Percentiles rank a stretch among this genome's conserved stretches.
These are phyloP conservation scores for Oncorhynchus tshawytscha DNA, from an alignment of 2,113 vertebrate species.

Conservation along the genomic window DNA sequence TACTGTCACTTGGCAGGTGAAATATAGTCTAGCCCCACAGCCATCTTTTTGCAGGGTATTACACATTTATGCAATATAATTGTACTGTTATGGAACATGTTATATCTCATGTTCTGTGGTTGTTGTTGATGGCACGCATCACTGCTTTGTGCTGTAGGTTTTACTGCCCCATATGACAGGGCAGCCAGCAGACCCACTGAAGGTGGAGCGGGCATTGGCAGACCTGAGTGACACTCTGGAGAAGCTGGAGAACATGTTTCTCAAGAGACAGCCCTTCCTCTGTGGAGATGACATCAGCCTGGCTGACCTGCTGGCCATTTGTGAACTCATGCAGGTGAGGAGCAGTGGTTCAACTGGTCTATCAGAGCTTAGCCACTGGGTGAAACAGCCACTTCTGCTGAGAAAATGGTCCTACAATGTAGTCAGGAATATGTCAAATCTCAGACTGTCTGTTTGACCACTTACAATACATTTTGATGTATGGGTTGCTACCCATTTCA, in stretches of 20 bases:
- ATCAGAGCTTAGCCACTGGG: too few relatives aligned
- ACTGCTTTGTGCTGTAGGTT: slow-evolving; percentile 47
- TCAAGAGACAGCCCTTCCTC: slow-evolving; percentile 68
- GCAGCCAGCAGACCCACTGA: slow-evolving; percentile 34
- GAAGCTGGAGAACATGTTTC: slow-evolving; percentile 71
- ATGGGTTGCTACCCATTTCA: too few relatives aligned
- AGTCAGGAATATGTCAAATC: too few relatives aligned
- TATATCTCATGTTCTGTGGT: background rate
- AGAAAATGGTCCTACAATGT: too few relatives aligned
- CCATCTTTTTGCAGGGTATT: background rate
- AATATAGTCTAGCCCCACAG: background rate
- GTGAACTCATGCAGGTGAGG: slow-evolving; percentile 74
- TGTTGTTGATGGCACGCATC: background rate
- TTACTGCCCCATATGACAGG: slow-evolving; percentile 48
- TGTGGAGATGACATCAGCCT: slow-evolving; percentile 74
- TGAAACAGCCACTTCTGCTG: too few relatives aligned
- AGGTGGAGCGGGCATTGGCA: slow-evolving; percentile 51
- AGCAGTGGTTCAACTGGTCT: too few relatives aligned
- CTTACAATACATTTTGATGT: too few relatives aligned
- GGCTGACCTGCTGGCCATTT: slow-evolving; percentile 73
- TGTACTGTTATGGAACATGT: too few relatives aligned
- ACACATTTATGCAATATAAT: background rate
- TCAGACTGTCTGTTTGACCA: too few relatives aligned
- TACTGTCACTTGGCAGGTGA: too few relatives aligned
- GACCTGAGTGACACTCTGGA: slow-evolving; percentile 63